Evolutionary conservation across 2,888 invertebrate genomes (phyloP).

Genomic region (Tenthredo amoena): DNA sequence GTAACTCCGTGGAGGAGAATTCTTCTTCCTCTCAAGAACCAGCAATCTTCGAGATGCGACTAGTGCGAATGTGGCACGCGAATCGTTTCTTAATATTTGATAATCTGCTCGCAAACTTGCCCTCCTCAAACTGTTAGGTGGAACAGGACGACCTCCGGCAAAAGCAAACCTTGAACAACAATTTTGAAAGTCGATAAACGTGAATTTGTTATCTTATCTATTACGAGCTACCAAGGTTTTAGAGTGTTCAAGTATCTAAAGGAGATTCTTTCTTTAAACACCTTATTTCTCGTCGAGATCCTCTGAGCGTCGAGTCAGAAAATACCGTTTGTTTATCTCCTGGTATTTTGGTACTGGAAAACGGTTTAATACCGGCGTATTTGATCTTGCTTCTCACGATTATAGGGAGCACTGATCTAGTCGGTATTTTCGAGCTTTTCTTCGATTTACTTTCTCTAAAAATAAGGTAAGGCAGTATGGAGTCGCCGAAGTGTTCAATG

Average conservation of each 20-base stretch:
- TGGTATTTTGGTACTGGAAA: slow-evolving; percentile 60
- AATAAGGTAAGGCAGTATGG: slow-evolving; percentile 72
- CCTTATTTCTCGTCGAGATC: slow-evolving; percentile 75
- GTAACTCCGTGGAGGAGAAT: slow-evolving; percentile 63
- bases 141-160: slow-evolving; percentile 74
- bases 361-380: slow-evolving; percentile 70
- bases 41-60: slow-evolving; percentile 74
- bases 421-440: neutral
- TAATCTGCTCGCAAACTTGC: slow-evolving; percentile 75
- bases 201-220: neutral
- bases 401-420: slow-evolving; percentile 67
- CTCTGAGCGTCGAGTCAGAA: slow-evolving; percentile 73
- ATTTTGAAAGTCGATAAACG: slow-evolving; percentile 42
- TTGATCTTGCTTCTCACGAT: slow-evolving; percentile 74
- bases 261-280: slow-evolving; percentile 54
- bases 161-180: slow-evolving; percentile 72
- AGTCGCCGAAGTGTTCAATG: slow-evolving; percentile 73
- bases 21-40: slow-evolving; percentile 72
- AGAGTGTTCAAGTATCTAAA: neutral
- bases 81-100: slow-evolving; percentile 74
- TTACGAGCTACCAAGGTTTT: neutral
- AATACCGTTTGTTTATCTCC: slow-evolving; percentile 72
- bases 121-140: slow-evolving; percentile 72
- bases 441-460: slow-evolving; percentile 40
- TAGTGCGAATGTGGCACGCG: slow-evolving; percentile 72